These are phyloP conservation scores for Tipula confusa DNA, from an alignment of 2,888 invertebrate genomes.

Conservation along the genomic window DNA sequence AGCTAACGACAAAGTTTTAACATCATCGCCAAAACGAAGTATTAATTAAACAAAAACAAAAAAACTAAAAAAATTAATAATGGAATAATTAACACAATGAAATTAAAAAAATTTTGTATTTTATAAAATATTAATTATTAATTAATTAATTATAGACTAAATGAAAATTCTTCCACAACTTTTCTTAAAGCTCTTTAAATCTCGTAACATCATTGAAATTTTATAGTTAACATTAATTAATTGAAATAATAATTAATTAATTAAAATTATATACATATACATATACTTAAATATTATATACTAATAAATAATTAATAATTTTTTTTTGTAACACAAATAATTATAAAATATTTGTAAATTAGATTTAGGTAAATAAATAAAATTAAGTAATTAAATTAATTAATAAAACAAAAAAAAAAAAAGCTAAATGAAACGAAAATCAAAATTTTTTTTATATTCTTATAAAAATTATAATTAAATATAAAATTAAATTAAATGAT, in stretches of 20 bases:
- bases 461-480: neutral
- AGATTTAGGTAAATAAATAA: neutral
- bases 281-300: conserved; percentile 4
- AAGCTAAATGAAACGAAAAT: conserved; percentile 25
- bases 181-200: neutral
- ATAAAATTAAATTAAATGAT: neutral
- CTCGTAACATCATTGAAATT: neutral
- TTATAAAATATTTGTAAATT: neutral
- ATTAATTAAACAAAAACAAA: neutral
- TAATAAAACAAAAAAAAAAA: neutral
- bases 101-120: neutral
- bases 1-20: conserved; percentile 51
- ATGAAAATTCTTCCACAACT: neutral
- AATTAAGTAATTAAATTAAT: neutral
- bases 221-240: conserved; percentile 12
- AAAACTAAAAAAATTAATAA: no score
- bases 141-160: neutral
- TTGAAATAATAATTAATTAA: neutral
- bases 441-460: neutral
- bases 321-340: neutral
- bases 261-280: neutral
- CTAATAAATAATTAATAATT: neutral
- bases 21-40: conserved; percentile 52
- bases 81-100: neutral
- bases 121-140: neutral